Base-by-base conservation (phyloP, 2,888 invertebrate species). In the Vannuccia rotundouncinata region DNA sequence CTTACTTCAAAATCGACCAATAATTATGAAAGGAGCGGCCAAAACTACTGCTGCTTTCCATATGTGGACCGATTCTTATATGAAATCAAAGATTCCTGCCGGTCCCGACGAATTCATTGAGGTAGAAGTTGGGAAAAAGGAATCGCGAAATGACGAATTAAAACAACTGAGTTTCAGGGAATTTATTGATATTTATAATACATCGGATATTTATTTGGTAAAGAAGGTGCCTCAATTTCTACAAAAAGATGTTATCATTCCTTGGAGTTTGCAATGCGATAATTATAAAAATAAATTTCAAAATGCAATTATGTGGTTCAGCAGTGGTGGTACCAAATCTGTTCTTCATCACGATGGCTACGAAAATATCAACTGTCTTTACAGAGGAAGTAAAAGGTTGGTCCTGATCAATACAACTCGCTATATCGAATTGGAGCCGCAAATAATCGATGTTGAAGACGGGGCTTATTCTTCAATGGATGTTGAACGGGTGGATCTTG, bases 401-500 rank as follows among this genome's bases (percentile, higher is more conserved):
- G 31, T 77, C 1, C 5, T 77, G 1, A 1, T 77, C 13, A 77
- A 77, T 75, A 77, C 77, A 10, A 77, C 77, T 27, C 28, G 31
- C n/a, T 77, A 77, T 27, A 1, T n/a, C 10, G 77, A 77, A 0
- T 22, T 29, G n/a, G 66, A 31, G 22, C 22, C 27, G 27, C 30
- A 60, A 31, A 80, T 82, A 2, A 82, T 82, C 73, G 82, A 82
- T 66, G n/a, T 74, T 29, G n/a, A 66, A 5, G 29, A 60, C 13
- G 82, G 82, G 13, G 74, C 81, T 17, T 82, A 27, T 60, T 81
- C 81, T 28, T 79, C 82, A 0, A 74, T 82, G 10, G 82, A 82
- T 66, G 82, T 82, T 0, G 82, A 82, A 27, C 74, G 22, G 29
- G 74, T 73, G 2, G 74, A 73, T 22, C 27, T 73, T 5, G 74